Evolutionary conservation across 2,113 vertebrate genomes (phyloP).

Genomic region (Arothron firmamentum): DNA sequence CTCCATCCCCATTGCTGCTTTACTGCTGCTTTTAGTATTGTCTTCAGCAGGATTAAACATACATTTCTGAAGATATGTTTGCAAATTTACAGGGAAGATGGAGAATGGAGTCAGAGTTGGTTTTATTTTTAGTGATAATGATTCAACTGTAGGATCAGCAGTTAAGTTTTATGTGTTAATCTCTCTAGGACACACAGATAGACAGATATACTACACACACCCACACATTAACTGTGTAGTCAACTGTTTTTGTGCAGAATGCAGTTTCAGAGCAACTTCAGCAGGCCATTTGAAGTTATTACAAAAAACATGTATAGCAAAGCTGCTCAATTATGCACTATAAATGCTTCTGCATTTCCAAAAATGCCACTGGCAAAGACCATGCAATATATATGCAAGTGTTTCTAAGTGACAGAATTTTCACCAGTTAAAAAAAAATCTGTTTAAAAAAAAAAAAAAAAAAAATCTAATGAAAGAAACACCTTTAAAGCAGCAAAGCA

Average conservation of each 20-base stretch:
- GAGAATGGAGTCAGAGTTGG: no score
- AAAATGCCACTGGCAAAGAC: conserved; percentile 54
- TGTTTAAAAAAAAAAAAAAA: no score
- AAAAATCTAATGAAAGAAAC: conserved; percentile 9
- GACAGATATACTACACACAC: no score
- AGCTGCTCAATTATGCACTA: conserved; percentile 61
- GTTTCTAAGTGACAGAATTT: conserved; percentile 47
- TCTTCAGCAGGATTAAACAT: no score
- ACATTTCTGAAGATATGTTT: no score
- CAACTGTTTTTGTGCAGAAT: not conserved
- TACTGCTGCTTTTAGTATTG: no score
- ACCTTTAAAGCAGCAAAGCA: conserved; percentile 14
- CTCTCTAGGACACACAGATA: no score
- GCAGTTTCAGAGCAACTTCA: conserved; percentile 2
- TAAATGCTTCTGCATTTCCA: conserved; percentile 54
- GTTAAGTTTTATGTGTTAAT: no score
- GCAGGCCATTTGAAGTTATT: conserved; percentile 44
- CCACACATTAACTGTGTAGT: not conserved
- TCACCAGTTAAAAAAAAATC: conserved; percentile 3
- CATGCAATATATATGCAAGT: conserved; percentile 59
- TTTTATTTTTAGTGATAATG: no score
- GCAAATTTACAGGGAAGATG: no score
- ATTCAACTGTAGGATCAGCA: no score
- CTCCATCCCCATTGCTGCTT: no score
- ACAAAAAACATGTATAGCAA: conserved; percentile 51